Evolutionary conservation across 2,888 invertebrate species (phyloP).

Genomic region (Nephrotoma appendiculata): DNA sequence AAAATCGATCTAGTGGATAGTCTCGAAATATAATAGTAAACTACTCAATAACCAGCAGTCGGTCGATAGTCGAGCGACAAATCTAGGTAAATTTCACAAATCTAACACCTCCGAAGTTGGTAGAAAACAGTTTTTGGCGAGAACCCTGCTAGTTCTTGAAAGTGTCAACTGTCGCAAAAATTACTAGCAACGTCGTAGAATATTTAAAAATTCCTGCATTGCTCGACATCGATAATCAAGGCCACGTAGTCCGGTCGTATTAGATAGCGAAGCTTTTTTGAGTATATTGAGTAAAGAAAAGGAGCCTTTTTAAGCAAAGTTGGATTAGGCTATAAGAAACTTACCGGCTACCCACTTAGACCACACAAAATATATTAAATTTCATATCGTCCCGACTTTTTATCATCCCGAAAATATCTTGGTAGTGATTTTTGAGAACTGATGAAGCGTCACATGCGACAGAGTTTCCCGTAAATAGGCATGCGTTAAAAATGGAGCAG

Average conservation of each 20-base stretch:
- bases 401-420: too few relatives aligned
- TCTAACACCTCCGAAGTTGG: too few relatives aligned
- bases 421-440: background rate
- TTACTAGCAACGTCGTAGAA: background rate
- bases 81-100: too few relatives aligned
- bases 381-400: background rate
- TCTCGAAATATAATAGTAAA: too few relatives aligned
- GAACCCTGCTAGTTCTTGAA: background rate
- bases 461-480: too few relatives aligned
- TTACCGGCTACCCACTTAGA: background rate
- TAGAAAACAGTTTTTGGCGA: background rate
- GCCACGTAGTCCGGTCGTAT: background rate
- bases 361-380: background rate
- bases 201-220: background rate
- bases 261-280: background rate
- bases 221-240: background rate
- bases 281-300: background rate
- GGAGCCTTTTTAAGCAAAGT: background rate
- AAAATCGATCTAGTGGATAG: too few relatives aligned
- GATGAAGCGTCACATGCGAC: too few relatives aligned
- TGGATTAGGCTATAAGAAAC: background rate
- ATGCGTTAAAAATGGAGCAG: too few relatives aligned
- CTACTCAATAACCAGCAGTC: too few relatives aligned
- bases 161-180: background rate
- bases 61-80: too few relatives aligned